Percentiles rank a stretch among this genome's conserved stretches.
Evolutionary conservation across 2,797 vertebrate genomes (phyloP).

Genomic region (Channa striata): DNA sequence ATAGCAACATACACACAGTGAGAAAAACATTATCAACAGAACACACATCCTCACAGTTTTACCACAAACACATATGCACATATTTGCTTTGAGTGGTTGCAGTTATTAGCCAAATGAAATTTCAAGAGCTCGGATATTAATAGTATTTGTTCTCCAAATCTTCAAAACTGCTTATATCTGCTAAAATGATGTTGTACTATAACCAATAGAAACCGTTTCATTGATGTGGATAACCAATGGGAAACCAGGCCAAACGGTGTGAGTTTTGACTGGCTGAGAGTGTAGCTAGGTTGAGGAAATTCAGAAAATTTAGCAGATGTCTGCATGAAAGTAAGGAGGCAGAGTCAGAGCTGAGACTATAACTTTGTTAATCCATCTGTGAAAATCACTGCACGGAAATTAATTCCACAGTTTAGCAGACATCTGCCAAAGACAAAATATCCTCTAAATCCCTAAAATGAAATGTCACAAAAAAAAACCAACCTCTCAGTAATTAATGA

Average conservation of each 20-base stretch:
- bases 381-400: slow-evolving; percentile 53
- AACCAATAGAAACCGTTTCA: slow-evolving; percentile 63
- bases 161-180: slow-evolving; percentile 78
- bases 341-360: slow-evolving; percentile 49
- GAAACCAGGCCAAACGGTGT: slow-evolving; percentile 75
- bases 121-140: slow-evolving; percentile 65
- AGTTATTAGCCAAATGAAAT: slow-evolving; percentile 35
- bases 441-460: slow-evolving; percentile 47
- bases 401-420: slow-evolving; percentile 50
- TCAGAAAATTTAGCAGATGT: slow-evolving; percentile 60
- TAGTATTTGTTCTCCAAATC: slow-evolving; percentile 72
- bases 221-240: slow-evolving; percentile 77
- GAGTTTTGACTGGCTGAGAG: slow-evolving; percentile 67
- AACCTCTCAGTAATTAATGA: slow-evolving; percentile 53
- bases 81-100: slow-evolving; percentile 57
- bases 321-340: slow-evolving; percentile 54
- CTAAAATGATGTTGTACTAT: slow-evolving; percentile 63
- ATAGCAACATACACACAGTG: slow-evolving; percentile 7
- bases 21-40: slow-evolving; percentile 16
- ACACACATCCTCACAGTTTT: slow-evolving; percentile 4
- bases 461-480: slow-evolving; percentile 33
- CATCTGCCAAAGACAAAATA: slow-evolving; percentile 47
- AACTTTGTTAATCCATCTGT: slow-evolving; percentile 61
- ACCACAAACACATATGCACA: background rate
- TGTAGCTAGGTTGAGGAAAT: slow-evolving; percentile 71